Percentiles rank a stretch among this genome's conserved stretches.
These are phyloP conservation scores for Silvanus unidentatus DNA, from an alignment of 2,888 invertebrate species.

Conservation along the genomic window DNA sequence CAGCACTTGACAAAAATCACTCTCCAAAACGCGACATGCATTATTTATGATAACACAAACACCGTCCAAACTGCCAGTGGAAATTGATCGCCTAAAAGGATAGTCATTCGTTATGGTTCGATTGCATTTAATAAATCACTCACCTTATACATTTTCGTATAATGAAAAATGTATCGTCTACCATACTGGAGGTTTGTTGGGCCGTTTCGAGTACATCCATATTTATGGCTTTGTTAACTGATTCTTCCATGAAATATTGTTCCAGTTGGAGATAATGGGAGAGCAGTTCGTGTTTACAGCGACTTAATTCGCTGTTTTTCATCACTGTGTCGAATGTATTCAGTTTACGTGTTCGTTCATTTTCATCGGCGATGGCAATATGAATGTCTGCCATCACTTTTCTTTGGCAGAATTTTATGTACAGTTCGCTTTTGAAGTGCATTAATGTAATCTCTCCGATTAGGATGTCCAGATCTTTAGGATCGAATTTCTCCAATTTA, in stretches of 20 bases:
- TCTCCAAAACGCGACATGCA: slow-evolving; percentile 80
- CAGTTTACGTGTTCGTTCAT: slow-evolving; percentile 47
- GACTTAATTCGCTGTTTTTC: slow-evolving; percentile 64
- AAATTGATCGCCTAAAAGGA: slow-evolving; percentile 74
- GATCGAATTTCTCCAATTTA: slow-evolving; percentile 60
- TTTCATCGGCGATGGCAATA: slow-evolving; percentile 51
- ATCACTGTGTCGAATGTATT: slow-evolving; percentile 59
- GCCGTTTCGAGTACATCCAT: slow-evolving; percentile 71
- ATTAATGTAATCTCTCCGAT: slow-evolving; percentile 88
- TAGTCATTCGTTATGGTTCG: too few species aligned
- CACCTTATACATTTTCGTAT: slow-evolving; percentile 89
- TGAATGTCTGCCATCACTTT: slow-evolving; percentile 64
- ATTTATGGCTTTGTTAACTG: slow-evolving; percentile 82
- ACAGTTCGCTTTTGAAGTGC: slow-evolving; percentile 85
- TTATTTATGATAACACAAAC: slow-evolving; percentile 96
- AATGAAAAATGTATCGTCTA: slow-evolving; percentile 97
- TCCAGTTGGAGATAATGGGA: slow-evolving; percentile 88
- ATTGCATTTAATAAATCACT: too few species aligned
- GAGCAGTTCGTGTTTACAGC: slow-evolving; percentile 75
- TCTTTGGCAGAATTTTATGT: slow-evolving; percentile 78
- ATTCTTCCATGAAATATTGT: slow-evolving; percentile 92
- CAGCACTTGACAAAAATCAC: slow-evolving; percentile 70
- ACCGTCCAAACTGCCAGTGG: slow-evolving; percentile 88
- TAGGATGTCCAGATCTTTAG: slow-evolving; percentile 78
- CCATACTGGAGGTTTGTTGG: slow-evolving; percentile 80